A percentile compares a stretch with the other conserved stretches of the same genome.
These are phyloP conservation scores for Stenchaetothrips biformis DNA, from an alignment of 2,888 invertebrate species.

Conservation along the genomic window DNA sequence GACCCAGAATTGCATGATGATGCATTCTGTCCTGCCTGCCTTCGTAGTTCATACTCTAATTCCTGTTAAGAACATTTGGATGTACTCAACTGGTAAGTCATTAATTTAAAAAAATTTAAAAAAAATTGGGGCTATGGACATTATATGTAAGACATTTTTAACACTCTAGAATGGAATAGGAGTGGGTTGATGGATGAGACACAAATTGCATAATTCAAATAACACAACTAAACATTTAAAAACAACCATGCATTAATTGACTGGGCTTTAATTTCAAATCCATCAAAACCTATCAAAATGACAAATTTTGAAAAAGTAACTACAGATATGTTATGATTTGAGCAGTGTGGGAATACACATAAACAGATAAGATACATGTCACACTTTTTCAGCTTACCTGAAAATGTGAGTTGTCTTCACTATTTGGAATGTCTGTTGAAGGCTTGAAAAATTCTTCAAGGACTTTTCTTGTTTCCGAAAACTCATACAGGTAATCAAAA, in stretches of 20 bases:
- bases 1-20: constrained; percentile 56
- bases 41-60: constrained; percentile 63
- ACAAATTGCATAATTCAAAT: background rate
- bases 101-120: background rate
- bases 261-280: too few species aligned
- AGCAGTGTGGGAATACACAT: too few species aligned
- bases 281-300: background rate
- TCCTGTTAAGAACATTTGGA: constrained; percentile 49
- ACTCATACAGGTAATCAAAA: constrained; percentile 86
- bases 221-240: background rate
- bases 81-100: background rate
- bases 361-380: too few species aligned
- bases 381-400: constrained; percentile 33
- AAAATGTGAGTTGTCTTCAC: constrained; percentile 33
- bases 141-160: too few species aligned
- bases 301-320: background rate
- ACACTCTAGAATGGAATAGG: background rate
- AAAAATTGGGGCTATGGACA: too few species aligned
- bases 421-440: constrained; percentile 30
- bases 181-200: background rate
- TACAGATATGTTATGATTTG: background rate
- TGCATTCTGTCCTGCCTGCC: constrained; percentile 54
- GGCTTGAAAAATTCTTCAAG: constrained; percentile 86
- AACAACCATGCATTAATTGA: background rate
- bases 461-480: constrained; percentile 87